Conservation (phyloP, 2,888 invertebrate species). For the Andrena camellia region DNA sequence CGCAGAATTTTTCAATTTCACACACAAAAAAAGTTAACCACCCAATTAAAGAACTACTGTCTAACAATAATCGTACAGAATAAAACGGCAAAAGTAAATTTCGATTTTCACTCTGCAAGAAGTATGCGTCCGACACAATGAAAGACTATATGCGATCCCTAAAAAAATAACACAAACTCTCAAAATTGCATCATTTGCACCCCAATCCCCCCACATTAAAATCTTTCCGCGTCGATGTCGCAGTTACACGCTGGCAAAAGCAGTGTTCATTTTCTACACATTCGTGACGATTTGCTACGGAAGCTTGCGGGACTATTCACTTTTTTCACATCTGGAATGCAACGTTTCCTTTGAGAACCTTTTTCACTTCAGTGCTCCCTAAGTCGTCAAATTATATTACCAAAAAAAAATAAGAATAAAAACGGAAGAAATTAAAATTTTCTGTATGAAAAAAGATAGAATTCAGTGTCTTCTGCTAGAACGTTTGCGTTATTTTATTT, state of each 20-base stretch:
- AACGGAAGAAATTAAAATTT: background rate
- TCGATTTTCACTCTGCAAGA: background rate
- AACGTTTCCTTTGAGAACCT: conserved; percentile 7
- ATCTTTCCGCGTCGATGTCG: conserved; percentile 11
- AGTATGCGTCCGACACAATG: background rate
- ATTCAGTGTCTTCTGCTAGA: background rate
- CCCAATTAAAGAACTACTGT: background rate
- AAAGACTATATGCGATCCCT: conserved; percentile 7
- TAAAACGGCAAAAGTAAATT: conserved; percentile 1
- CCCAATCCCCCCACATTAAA: background rate
- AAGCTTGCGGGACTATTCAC: conserved; percentile 4
- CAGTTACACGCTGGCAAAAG: conserved; percentile 21
- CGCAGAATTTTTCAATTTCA: too few relatives aligned
- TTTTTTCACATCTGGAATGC: conserved; percentile 45
- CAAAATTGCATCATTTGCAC: background rate
- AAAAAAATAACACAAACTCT: conserved; percentile 20
- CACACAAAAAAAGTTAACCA: background rate
- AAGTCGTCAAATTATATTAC: background rate
- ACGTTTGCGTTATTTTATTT: background rate
- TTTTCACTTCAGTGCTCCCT: background rate
- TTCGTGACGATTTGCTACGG: conserved; percentile 31
- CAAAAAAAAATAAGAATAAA: background rate
- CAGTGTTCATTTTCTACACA: conserved; percentile 5
- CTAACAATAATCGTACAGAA: background rate
- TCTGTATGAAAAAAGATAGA: background rate